Base-by-base conservation (phyloP, 2,888 invertebrate genomes). In the Rhabditoides inermis region DNA sequence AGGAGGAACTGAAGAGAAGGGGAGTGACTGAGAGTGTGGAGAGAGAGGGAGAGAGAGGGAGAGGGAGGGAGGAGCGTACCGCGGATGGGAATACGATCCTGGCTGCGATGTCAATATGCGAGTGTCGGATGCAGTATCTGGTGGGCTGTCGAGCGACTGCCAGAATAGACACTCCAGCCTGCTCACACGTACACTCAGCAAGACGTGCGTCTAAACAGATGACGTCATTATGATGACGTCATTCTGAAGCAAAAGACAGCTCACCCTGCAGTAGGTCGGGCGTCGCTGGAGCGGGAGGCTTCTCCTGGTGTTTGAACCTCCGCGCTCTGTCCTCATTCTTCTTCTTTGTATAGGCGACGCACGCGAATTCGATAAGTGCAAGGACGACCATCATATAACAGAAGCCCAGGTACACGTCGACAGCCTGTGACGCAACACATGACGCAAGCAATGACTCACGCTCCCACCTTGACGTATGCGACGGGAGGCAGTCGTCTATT, bases 401-500 rank as follows among this genome's bases (percentile, higher is more conserved):
- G 53, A 67, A 65, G 39, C 70, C 70, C 26, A 70, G 62, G 52
- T 63, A 70, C 35, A 68, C 64, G 49, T 70, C 70, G 40, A 70
- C 65, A 6, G 68, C 68, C 59, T 56, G 46, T 2, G 53, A 37
- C n/a, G 30, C 35, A 32, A 22, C 26, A 3, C 15, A 5, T 30
- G 45, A 45, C 5, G 40, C n/a, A 10, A n/a, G n/a, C n/a, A n/a
- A n/a, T n/a, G n/a, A n/a, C 20, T 40, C 6, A 40, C 20, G n/a
- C 40, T n/a, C n/a, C n/a, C 15, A 59, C 56, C 51, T 70, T 70
- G 28, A 70, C 49, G 42, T 70, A 70, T 12, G 68, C 63, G 10
- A 70, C 68, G 10, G 67, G 67, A 6, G 70, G 70, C 18, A 70
- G 55, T 35, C 63, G 54, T 18, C 66, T 30, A 37, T 68, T 91